Evolutionary conservation across 2,888 invertebrate genomes (phyloP), one percentile per base, ranked within the genome.

Genomic region (Tubulanus polymorphus): DNA sequence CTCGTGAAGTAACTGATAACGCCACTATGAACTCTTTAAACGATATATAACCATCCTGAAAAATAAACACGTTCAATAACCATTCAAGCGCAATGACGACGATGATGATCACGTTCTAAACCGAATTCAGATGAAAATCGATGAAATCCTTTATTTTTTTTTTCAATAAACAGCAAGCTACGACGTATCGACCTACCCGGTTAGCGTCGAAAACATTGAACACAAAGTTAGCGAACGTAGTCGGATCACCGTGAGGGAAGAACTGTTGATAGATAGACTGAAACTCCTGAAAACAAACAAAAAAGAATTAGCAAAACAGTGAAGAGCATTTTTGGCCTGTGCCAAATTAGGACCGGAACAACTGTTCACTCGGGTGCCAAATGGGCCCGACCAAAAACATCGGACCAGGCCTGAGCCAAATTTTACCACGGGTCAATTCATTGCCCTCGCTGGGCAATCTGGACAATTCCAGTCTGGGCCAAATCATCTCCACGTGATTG

Each of bases 211-310:
- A 97, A 53, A 97, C 97, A 76, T 95, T 89, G 85, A 97, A 97
- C 60, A 97, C 96, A 75, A 96, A 85, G 53, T 93, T 91, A 50
- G 97, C 96, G 79, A 97, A 99, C 84, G 96, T 97, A 76, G 93
- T 93, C 45, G 97, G 96, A 83, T 99, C 96, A 66, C 97, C 97
- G 85, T 96, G 93, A 53, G 97, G 97, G 81, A 99, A 97, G 84
- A 99, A 97, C 83, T 97, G 96, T 83, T 94, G 94, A 85, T 99
- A 97, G 81, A 97, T 99, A 85, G 91, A 94, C 80, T 95, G 94
- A 85, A 99, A 97, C 72, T 96, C 96, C 94, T 95, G 82, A 55
- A 82, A 82, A 32, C 46, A 27, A 57, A 59, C 59, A 28, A 37
- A 30, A 32, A 37, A 48, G n/a, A 10, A 3, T 25, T 28, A 2